A percentile compares a stretch with the other conserved stretches of the same genome.
Conservation (phyloP, 2,113 vertebrate species). For the Grantiella picta region DNA sequence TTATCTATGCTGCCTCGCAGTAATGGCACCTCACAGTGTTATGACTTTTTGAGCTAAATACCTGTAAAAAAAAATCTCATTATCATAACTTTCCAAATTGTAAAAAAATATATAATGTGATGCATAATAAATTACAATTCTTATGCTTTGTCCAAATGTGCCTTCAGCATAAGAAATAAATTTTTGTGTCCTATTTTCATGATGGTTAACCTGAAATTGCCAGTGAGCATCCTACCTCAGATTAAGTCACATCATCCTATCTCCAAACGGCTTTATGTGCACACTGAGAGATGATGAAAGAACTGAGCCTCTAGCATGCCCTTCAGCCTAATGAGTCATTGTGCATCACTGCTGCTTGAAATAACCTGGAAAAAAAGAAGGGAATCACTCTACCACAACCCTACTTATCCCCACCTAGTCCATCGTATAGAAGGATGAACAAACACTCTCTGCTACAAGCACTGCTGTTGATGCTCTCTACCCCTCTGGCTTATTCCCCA, state of each 20-base stretch:
- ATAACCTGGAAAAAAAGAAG: neutral
- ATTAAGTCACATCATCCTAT: slow-evolving; percentile 5
- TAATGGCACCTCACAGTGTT: neutral
- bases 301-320: neutral
- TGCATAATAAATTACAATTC: neutral
- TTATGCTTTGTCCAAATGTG: neutral
- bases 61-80: neutral
- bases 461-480: neutral
- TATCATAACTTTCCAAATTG: neutral
- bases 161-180: neutral
- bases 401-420: neutral
- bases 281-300: slow-evolving; percentile 17
- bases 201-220: neutral
- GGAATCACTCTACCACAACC: neutral
- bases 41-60: neutral
- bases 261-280: neutral
- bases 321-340: neutral
- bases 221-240: neutral
- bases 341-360: neutral
- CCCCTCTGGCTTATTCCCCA: neutral
- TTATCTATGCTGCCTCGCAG: neutral
- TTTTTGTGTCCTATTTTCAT: neutral
- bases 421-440: neutral
- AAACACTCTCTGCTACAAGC: neutral
- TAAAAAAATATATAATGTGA: neutral